Base-by-base conservation (phyloP, 2,888 invertebrate species). In the Cantharis flavilabris region DNA sequence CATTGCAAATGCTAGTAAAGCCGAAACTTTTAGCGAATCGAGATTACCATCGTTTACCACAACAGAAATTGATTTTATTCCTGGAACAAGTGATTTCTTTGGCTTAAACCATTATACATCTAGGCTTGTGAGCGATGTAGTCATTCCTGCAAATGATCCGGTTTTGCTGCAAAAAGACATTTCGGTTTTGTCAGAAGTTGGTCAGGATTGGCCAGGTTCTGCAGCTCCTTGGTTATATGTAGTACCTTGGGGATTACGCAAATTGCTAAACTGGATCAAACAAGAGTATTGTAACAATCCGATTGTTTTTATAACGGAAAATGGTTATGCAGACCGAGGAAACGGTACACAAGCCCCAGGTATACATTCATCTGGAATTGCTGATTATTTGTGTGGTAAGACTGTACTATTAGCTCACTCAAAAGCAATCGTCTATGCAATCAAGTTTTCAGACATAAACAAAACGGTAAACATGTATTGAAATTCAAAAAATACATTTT, bases 321-420 rank as follows among this genome's bases (percentile, higher is more conserved):
- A 92, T 80, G 93, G 93, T 1, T 90, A 89, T 87, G 89, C 90
- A n/a, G 90, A 90, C 23, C 71, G 89, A 1, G 88, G 86, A 14
- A 77, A 75, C 73, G 86, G 80, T 81, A 69, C 79, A n/a, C 82
- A 81, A 18, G 92, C 92, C 0, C 92, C 92, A 0, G 90, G 90
- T 0, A 84, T 83, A 1, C 83, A 85, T 3, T 86, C 89, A 62
- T 89, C 90, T 18, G 93, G 92, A 0, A 86, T 91, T 49, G 91
- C 90, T 3, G 90, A 91, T 79, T 94, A 94, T 84, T 82, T 91
- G 80, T 93, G 92, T 73, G 91, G 89, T 0, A 93, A 93, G 83
- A 92, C 91, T 76, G 87, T 93, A 69, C 87, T 95, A 5, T 84
- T 91, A 67, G 92, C 94, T 0, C 94, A 95, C 83, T 93, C 91